Evolutionary conservation across 2,113 vertebrate genomes (phyloP), one percentile per base, ranked within the genome.

Genomic region (Myrmophylax atrothorax): DNA sequence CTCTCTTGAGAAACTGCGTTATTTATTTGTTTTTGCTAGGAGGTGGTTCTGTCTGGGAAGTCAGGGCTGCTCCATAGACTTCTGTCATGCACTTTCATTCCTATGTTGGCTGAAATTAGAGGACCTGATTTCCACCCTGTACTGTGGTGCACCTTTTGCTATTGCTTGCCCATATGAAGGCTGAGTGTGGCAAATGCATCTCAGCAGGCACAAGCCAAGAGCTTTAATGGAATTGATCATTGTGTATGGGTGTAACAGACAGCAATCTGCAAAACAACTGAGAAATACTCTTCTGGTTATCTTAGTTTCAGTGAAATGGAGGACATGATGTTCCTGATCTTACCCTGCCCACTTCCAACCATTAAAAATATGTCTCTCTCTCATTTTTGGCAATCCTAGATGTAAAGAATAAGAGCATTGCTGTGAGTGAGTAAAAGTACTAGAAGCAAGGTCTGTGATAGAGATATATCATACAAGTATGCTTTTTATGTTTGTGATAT

Each of bases 11-110:
- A 95, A 89, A 67, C 22, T 88, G 50, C 70, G 40, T 91, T 76
- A 91, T 94, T 93, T 90, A 77, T 90, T 83, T 80, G 38, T 15
- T 62, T 85, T 91, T 95, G 22, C 59, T 77, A 33, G 50, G 63
- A 86, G 28, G 13, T 69, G 67, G 46, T 6, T 80, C 64, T 84
- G 15, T 10, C 44, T 86, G 22, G 28, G 68, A 74, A 24, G 19
- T 81, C 63, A 81, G 64, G 68, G n/a, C 20, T 69, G n/a, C 68
- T 89, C 76, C 15, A 29, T 14, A 44, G n/a, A 31, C 44, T 52
- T 74, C 73, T 74, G 33, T 77, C 24, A 5, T 16, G 18, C 42
- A 8, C 33, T 89, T 89, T 66, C 42, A 47, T 77, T 88, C 35
- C 59, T 40, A 7, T 29, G 11, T 52, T 81, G 35, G 59, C 64